Conservation (phyloP, 2,888 invertebrate genomes). For the Pristionchus japonicus region DNA sequence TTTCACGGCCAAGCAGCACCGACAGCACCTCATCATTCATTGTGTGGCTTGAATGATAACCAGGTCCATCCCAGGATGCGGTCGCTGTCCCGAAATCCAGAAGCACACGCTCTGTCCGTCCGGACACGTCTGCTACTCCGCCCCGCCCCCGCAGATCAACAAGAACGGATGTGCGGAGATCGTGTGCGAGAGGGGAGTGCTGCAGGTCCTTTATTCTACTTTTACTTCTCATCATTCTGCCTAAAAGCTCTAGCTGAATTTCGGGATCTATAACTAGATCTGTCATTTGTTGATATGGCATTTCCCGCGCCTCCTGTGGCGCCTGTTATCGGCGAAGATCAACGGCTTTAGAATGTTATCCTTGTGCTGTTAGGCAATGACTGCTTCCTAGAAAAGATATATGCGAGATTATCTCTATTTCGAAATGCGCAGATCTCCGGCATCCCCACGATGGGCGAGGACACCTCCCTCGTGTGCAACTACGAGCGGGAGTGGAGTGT, state of each 20-base stretch:
- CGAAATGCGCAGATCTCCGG: slow-evolving; percentile 34
- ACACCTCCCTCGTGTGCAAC: slow-evolving; percentile 37
- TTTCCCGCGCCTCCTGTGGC: too few relatives aligned
- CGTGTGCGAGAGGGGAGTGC: slow-evolving; percentile 14
- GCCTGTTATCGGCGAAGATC: too few relatives aligned
- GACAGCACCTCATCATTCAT: too few relatives aligned
- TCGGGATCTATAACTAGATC: too few relatives aligned
- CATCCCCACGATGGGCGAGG: slow-evolving; percentile 45
- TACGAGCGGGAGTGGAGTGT: slow-evolving; percentile 45
- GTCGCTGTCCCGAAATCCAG: slow-evolving; percentile 10
- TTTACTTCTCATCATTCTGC: not conserved
- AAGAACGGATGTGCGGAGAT: slow-evolving; percentile 42
- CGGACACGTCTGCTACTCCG: slow-evolving; percentile 45
- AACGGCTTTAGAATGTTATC: too few relatives aligned
- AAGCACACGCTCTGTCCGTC: slow-evolving; percentile 36
- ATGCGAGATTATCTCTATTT: too few relatives aligned
- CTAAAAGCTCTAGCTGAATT: too few relatives aligned
- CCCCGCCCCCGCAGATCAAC: slow-evolving; percentile 41
- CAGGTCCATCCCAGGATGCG: slow-evolving; percentile 44
- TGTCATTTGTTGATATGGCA: too few relatives aligned
- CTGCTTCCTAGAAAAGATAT: too few relatives aligned
- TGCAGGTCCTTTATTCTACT: slow-evolving; percentile 20
- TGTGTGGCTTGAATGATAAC: too few relatives aligned
- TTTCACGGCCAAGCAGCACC: too few relatives aligned
- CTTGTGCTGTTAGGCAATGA: too few relatives aligned